Evolutionary conservation across 2,797 vertebrate species (phyloP), one percentile per base, ranked within the genome.

Genomic region (Okamejei kenojei): DNA sequence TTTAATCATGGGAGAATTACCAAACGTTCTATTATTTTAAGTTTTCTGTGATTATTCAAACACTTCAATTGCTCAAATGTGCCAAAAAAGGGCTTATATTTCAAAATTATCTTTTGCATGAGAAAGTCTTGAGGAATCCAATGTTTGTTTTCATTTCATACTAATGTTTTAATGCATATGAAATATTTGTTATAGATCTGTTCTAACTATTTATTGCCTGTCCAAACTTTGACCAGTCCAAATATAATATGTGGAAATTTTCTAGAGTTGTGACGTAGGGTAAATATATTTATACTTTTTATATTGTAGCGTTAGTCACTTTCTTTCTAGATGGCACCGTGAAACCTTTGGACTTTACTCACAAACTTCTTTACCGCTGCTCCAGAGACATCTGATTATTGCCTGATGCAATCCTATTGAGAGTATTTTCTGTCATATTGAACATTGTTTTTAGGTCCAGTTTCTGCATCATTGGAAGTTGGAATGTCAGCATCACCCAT

Each of bases 201-300:
- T 99, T 99, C 98, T 99, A 97, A 29, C 82, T 82, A 26, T 82
- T 82, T 82, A 26, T 82, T 82, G 26, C 98, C 98, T 97, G 99
- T 99, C 97, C 98, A 99, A 99, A 98, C 97, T 97, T 99, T 99
- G 97, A 97, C 97, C 98, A 98, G 98, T 98, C 98, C 98, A 97
- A 98, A 97, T 98, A 98, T 98, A 97, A 97, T 99, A 96, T 99
- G 99, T 99, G 99, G 99, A 96, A 99, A 99, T 98, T 99, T 99
- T 98, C 98, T 99, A 98, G 98, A 98, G 98, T 98, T 99, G 99
- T 97, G 98, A 99, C 1, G 65, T 68, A 68, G 65, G 17, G 65
- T 68, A 68, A 68, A 68, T 68, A 68, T 17, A 68, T 68, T 68
- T 68, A 17, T 68, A 68, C 17, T 1, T 68, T 17, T 17, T 11